Conservation (phyloP, 2,113 vertebrate genomes). For the Notothenia rossii region DNA sequence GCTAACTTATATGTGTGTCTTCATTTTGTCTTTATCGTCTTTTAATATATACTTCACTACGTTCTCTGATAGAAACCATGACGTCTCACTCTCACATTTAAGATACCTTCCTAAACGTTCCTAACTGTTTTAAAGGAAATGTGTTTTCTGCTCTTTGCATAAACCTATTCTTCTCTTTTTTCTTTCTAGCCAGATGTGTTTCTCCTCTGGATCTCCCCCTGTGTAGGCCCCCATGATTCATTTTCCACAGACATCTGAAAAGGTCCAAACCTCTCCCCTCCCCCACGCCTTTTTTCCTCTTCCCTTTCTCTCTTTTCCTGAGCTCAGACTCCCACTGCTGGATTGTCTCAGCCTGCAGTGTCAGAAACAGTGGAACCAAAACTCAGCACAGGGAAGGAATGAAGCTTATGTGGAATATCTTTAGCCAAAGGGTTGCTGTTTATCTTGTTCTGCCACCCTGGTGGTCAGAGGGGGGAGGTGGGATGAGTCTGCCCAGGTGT, state of each 20-base stretch:
- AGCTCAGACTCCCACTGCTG: conserved; percentile 66
- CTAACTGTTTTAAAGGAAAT: background rate
- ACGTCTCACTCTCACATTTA: background rate
- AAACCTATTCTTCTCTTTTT: conserved; percentile 47
- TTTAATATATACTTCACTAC: background rate
- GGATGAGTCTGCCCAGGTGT: conserved; percentile 49
- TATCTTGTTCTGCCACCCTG: conserved; percentile 19
- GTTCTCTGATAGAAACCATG: background rate
- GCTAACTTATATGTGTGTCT: background rate
- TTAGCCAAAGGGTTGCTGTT: conserved; percentile 31
- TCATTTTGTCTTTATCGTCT: background rate
- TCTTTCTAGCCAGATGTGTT: conserved; percentile 79
- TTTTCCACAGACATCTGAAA: conserved; percentile 84
- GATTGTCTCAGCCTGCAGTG: conserved; percentile 64
- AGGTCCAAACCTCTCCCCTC: conserved; percentile 47
- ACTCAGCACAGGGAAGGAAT: conserved; percentile 53
- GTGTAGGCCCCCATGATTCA: conserved; percentile 83
- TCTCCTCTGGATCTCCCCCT: conserved; percentile 72
- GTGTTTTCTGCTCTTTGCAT: conserved; percentile 16
- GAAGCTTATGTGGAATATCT: conserved; percentile 54
- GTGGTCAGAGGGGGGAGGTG: conserved; percentile 28
- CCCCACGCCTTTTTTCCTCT: conserved; percentile 42
- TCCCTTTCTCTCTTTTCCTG: conserved; percentile 41
- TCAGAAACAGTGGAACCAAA: conserved; percentile 55
- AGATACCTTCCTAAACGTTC: background rate